Base-by-base conservation (phyloP, 1,140 invertebrate species). In the Chironomus striatipennis region DNA sequence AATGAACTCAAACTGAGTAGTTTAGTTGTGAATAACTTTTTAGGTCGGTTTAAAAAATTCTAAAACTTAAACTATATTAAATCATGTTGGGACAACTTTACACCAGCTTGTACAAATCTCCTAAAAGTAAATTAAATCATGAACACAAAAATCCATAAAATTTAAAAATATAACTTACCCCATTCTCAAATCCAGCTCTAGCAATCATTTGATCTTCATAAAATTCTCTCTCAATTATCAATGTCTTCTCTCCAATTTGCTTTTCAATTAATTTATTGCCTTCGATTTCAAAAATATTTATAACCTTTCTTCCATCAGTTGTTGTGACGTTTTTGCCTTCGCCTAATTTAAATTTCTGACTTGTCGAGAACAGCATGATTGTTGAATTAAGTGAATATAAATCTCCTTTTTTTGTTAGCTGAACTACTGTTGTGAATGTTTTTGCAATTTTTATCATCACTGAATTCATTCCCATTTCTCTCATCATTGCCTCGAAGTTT, bases 261-360 rank as follows among this genome's bases (percentile, higher is more conserved):
- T 73, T 73, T n/a, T 73, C 73, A 8, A 43, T 73, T 7, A 73
- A 43, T 73, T 7, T 43, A n/a, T 73, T 73, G 10, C 73, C 73
- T 8, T 73, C 73, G 8, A 73, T 21, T 34, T n/a, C 10, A 43
- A 73, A 73, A 1, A 73, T 43, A 34, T 73, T 73, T 12, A 34
- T 73, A n/a, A 73, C 73, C n/a, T 73, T 73, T 42, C 73, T 6
- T 0, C 73, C 73, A 42, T 73, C 73, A 7, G 73, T n/a, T 15
- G 73, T 73, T 42, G 73, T 73, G 4, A 73, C 24, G 24, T 73
- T 21, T 42, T 42, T 42, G 3, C n/a, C 73, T 6, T 42, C 73
- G 10, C 42, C 42, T 6, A 73, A 12, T 73, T 24, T 73, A 10
- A 73, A 73, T 42, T 73, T 73, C 18, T 73, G 73, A n/a, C 20